Conservation (phyloP, 2,797 vertebrate species). For the Galaxias olidus region DNA sequence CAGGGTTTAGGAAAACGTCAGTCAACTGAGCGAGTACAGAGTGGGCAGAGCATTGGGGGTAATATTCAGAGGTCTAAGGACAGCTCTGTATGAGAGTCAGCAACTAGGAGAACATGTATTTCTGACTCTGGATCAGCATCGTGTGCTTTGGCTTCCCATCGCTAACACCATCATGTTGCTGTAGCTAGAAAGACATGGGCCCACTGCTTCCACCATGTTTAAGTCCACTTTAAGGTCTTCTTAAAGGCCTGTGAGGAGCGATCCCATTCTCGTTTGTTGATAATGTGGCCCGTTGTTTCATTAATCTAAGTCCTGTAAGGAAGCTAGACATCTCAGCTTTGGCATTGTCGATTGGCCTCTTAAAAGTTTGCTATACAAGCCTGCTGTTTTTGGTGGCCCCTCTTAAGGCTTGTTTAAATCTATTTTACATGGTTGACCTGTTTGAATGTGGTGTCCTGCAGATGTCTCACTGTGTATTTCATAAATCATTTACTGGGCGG, state of each 20-base stretch:
- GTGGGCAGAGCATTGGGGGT: not conserved
- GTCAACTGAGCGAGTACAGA: not conserved
- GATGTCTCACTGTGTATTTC: constrained; percentile 51
- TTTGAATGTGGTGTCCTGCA: constrained; percentile 43
- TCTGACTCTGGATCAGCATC: constrained; percentile 22
- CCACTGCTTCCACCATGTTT: constrained; percentile 9
- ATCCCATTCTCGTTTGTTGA: not conserved
- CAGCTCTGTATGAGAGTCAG: constrained; percentile 27
- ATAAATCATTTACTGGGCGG: constrained; percentile 57
- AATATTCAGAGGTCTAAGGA: not conserved
- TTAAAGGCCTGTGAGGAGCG: not conserved
- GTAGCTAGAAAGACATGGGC: constrained; percentile 53
- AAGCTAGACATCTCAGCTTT: no score
- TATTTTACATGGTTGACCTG: constrained; percentile 35
- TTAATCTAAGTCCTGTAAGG: no score
- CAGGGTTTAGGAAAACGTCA: not conserved
- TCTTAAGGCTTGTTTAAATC: not conserved
- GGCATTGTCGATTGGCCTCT: no score
- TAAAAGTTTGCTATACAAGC: no score
- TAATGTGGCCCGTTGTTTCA: no score
- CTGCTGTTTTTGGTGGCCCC: not conserved
- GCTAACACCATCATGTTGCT: constrained; percentile 39
- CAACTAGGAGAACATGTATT: constrained; percentile 12
- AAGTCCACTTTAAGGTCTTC: not conserved
- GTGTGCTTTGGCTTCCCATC: no score